Percentiles rank a stretch among this genome's conserved stretches.
phyloP scores from a whole-genome alignment of 2,113 vertebrate species.

The Epinephelus cyanopodus region DNA sequence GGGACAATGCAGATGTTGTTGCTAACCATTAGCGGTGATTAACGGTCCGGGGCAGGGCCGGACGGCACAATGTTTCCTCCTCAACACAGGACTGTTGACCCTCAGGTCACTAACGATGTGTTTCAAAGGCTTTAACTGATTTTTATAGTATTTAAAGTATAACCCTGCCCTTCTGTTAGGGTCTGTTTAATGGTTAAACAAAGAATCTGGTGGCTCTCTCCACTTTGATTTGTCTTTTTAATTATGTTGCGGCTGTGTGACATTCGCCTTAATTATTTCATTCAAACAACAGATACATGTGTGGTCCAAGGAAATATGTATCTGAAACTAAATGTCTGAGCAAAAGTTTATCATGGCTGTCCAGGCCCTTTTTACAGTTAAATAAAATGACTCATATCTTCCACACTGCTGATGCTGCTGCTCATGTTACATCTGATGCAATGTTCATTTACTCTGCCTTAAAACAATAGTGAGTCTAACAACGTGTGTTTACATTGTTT shows the following conservation, averaged over 20 bases:
- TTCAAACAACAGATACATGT: background rate
- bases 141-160: background rate
- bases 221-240: background rate
- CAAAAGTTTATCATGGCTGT: too few species aligned
- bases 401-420: background rate
- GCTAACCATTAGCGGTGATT: conserved; percentile 15
- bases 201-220: background rate
- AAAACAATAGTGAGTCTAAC: background rate
- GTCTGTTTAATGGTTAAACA: background rate
- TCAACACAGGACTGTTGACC: background rate
- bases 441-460: background rate
- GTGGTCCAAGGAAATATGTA: background rate
- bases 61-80: background rate
- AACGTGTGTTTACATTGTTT: background rate
- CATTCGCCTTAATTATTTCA: background rate
- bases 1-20: conserved; percentile 60
- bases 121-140: background rate
- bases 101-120: background rate
- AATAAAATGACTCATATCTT: conserved; percentile 33
- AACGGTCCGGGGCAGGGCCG: conserved; percentile 35
- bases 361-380: background rate
- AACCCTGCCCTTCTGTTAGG: background rate
- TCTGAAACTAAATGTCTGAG: background rate
- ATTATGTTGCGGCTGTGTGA: background rate
- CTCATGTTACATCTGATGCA: conserved; percentile 28